phyloP scores from a whole-genome alignment of 1,140 invertebrate genomes.

The Pseudomyrmex sp. region DNA sequence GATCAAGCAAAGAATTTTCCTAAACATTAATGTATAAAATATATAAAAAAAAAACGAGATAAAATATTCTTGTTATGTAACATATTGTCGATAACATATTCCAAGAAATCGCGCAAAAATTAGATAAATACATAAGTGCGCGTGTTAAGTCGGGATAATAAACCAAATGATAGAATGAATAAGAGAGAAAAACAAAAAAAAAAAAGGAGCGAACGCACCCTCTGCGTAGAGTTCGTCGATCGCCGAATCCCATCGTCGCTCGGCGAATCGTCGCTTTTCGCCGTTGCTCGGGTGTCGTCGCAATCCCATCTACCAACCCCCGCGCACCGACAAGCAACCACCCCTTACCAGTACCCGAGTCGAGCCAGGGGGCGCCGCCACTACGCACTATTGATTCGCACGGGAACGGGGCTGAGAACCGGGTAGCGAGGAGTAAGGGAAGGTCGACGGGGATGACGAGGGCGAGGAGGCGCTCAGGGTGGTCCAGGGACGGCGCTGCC shows the following conservation, averaged over 20 bases:
- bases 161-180: conserved; percentile 10
- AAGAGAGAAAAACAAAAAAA: conserved; percentile 28
- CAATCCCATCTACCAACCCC: conserved; percentile 26
- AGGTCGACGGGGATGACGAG: conserved; percentile 66
- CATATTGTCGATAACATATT: background rate
- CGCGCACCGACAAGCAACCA: conserved; percentile 65
- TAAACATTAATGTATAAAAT: no score
- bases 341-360: conserved; percentile 65
- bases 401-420: conserved; percentile 75
- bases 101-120: background rate
- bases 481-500: conserved; percentile 66
- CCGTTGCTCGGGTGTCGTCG: conserved; percentile 77
- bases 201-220: conserved; percentile 36
- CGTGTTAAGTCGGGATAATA: background rate
- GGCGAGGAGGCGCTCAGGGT: conserved; percentile 62
- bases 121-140: background rate
- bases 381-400: conserved; percentile 84
- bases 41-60: background rate
- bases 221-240: conserved; percentile 76
- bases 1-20: background rate
- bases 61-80: background rate
- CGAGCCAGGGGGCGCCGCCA: conserved; percentile 79
- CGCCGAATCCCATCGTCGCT: conserved; percentile 66
- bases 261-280: conserved; percentile 73
- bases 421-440: conserved; percentile 58